These are phyloP conservation scores for Drymodes brunneopygia DNA, from an alignment of 2,113 vertebrate species.

Conservation along the genomic window DNA sequence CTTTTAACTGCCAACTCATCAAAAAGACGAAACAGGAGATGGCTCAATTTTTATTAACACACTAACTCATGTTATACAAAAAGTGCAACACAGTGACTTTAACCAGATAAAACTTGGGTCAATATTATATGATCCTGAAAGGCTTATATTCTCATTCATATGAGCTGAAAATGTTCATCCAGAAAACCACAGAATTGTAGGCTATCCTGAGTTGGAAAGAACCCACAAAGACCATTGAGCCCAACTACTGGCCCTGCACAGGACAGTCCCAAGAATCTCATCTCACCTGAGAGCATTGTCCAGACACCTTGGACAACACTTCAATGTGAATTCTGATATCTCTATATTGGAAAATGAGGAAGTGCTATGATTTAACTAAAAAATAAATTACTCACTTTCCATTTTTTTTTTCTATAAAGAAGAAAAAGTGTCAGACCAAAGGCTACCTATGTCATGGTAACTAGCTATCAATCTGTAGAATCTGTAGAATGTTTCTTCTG, in stretches of 20 bases:
- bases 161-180: not conserved
- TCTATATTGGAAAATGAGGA: not conserved
- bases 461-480: not conserved
- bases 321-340: not conserved
- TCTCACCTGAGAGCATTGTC: accelerated
- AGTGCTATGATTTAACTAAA: not conserved
- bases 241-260: not conserved
- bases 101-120: not conserved
- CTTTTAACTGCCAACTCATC: not conserved
- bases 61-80: not conserved
- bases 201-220: not conserved
- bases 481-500: not conserved
- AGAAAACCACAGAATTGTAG: not conserved
- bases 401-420: not conserved
- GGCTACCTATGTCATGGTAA: not conserved
- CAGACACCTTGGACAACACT: not conserved
- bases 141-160: not conserved
- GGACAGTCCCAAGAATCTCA: not conserved
- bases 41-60: not conserved
- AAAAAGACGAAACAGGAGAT: not conserved
- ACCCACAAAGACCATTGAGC: not conserved
- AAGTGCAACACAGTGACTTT: not conserved
- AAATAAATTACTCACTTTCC: not conserved
- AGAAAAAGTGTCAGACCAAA: not conserved
- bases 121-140: not conserved